Percentiles rank a stretch among this genome's conserved stretches.
Conservation (phyloP, 2,797 vertebrate genomes). For the Zonotrichia albicollis region DNA sequence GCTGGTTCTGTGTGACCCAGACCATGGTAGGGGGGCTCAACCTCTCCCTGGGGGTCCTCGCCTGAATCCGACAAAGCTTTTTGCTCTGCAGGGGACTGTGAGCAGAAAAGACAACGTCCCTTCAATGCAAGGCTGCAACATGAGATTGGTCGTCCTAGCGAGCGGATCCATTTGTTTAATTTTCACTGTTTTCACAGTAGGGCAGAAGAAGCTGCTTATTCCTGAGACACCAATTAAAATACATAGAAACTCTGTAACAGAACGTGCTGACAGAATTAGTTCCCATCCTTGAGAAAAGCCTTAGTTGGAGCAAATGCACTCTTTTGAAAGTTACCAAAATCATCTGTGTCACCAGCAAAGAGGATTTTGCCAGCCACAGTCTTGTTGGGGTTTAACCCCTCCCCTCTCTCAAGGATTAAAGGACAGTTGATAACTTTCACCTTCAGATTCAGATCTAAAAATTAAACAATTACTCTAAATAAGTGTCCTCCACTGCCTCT, state of each 20-base stretch:
- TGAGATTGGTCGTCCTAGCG: background rate
- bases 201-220: background rate
- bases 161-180: background rate
- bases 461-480: background rate
- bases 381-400: background rate
- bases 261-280: background rate
- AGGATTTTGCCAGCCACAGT: background rate
- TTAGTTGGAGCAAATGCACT: background rate
- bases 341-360: background rate
- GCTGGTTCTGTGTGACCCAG: slow-evolving; percentile 64
- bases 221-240: background rate
- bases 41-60: slow-evolving; percentile 75
- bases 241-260: background rate
- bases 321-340: background rate
- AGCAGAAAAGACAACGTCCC: slow-evolving; percentile 77
- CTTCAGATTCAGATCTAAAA: background rate
- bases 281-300: background rate
- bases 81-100: slow-evolving; percentile 79
- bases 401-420: background rate
- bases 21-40: slow-evolving; percentile 63
- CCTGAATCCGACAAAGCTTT: slow-evolving; percentile 75
- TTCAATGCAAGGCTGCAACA: slow-evolving; percentile 69
- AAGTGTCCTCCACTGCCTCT: background rate
- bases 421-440: background rate
- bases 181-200: background rate